phyloP scores from a whole-genome alignment of 2,888 invertebrate species.

The Thysanoteuthis rhombus region DNA sequence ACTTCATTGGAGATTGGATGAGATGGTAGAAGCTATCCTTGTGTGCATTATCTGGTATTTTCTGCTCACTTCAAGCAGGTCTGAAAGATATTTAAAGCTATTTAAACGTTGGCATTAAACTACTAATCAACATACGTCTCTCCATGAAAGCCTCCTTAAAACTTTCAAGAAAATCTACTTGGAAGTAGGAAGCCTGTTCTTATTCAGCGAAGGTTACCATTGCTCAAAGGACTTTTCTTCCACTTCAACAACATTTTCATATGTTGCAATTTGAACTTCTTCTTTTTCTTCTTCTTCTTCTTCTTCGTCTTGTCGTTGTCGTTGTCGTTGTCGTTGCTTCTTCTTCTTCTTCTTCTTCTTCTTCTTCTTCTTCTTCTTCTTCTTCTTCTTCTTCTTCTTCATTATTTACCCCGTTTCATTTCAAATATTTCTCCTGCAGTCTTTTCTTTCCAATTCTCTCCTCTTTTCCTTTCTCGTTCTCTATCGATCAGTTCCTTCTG shows the following conservation, averaged over 20 bases:
- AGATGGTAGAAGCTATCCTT: neutral
- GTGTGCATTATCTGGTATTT: neutral
- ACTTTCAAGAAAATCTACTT: slow-evolving; percentile 12
- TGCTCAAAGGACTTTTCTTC: neutral
- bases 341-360: too few relatives aligned
- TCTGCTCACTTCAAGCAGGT: neutral
- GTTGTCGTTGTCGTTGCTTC: too few relatives aligned
- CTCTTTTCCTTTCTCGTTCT: too few relatives aligned
- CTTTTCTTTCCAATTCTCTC: too few relatives aligned
- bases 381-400: too few relatives aligned
- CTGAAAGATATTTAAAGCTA: neutral
- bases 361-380: too few relatives aligned
- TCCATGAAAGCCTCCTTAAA: neutral
- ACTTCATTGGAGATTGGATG: neutral
- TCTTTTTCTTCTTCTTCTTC: neutral
- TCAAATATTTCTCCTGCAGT: too few relatives aligned
- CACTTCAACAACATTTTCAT: neutral
- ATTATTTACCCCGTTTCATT: too few relatives aligned
- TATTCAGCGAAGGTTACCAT: neutral
- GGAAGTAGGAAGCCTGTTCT: neutral
- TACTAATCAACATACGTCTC: neutral
- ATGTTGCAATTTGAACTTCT: neutral
- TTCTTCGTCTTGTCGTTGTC: neutral
- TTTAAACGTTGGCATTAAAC: neutral
- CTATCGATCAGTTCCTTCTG: too few relatives aligned